Conservation (phyloP, 1,140 invertebrate species). For the Cydia amplana region DNA sequence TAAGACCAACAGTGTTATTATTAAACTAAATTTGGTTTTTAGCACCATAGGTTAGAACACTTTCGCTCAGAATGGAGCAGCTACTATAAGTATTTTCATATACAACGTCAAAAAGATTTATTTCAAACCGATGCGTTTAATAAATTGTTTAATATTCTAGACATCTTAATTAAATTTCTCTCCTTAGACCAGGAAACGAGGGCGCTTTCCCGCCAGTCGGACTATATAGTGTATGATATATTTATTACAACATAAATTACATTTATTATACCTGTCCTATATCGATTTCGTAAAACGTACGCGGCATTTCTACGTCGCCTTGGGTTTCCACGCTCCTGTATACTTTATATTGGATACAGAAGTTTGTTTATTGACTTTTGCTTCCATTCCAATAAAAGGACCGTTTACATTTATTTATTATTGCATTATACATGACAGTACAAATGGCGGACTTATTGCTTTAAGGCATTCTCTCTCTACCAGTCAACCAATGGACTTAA, state of each 20-base stretch:
- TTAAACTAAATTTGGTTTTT: no score
- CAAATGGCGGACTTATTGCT: no score
- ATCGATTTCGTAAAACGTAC: slow-evolving; percentile 8
- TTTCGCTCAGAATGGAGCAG: no score
- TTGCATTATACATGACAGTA: no score
- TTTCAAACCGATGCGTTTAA: background rate
- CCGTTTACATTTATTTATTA: no score
- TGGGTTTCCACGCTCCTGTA: background rate
- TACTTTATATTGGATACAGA: background rate
- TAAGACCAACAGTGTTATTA: no score
- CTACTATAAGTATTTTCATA: background rate
- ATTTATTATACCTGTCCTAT: background rate
- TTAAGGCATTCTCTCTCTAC: no score
- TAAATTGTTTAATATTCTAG: slow-evolving; percentile 14
- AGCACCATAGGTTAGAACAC: no score
- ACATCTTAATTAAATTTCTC: slow-evolving; percentile 2
- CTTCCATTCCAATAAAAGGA: no score
- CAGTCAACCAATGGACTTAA: no score
- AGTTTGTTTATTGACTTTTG: background rate
- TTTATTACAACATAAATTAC: background rate
- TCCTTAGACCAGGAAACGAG: background rate
- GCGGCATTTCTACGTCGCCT: background rate
- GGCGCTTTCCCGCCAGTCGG: background rate
- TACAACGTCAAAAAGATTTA: background rate
- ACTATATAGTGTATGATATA: background rate